These are phyloP conservation scores for Gouania willdenowi DNA, from an alignment of 2,797 vertebrate species.

Conservation along the genomic window DNA sequence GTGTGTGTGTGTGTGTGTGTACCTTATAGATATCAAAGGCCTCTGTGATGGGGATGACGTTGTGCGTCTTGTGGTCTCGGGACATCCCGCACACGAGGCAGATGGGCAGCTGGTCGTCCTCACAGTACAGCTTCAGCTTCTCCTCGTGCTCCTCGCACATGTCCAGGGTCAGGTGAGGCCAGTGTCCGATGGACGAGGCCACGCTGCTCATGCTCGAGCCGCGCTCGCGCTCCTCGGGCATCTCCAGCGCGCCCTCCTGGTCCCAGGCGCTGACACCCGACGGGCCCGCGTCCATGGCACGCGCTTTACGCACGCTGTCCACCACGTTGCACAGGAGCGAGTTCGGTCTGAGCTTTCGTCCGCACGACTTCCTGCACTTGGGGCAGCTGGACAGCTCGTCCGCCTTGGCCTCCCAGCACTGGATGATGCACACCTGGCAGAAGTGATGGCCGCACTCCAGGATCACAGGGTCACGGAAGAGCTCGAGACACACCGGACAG, in stretches of 20 bases:
- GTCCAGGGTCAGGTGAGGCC: constrained; percentile 44
- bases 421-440: constrained; percentile 70
- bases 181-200: constrained; percentile 52
- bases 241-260: constrained; percentile 4
- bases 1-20: too few relatives aligned
- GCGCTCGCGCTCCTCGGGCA: constrained; percentile 41
- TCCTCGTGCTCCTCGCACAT: constrained; percentile 75
- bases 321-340: constrained; percentile 76
- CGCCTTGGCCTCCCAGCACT: constrained; percentile 70
- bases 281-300: constrained; percentile 37
- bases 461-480: constrained; percentile 73
- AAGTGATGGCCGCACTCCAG: constrained; percentile 78
- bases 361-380: constrained; percentile 69
- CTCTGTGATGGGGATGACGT: constrained; percentile 72
- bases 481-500: constrained; percentile 73
- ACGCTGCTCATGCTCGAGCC: constrained; percentile 62
- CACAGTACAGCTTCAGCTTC: constrained; percentile 75
- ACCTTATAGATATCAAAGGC: constrained; percentile 76
- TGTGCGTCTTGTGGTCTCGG: constrained; percentile 73
- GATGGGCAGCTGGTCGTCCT: constrained; percentile 75
- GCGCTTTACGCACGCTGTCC: constrained; percentile 68
- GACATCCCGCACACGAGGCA: constrained; percentile 77
- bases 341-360: constrained; percentile 63
- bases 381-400: constrained; percentile 68
- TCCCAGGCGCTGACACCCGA: constrained; percentile 1